Evolutionary conservation across 1,140 invertebrate species (phyloP), one percentile per base, ranked within the genome.

Genomic region (Tetragonula clypearis): DNA sequence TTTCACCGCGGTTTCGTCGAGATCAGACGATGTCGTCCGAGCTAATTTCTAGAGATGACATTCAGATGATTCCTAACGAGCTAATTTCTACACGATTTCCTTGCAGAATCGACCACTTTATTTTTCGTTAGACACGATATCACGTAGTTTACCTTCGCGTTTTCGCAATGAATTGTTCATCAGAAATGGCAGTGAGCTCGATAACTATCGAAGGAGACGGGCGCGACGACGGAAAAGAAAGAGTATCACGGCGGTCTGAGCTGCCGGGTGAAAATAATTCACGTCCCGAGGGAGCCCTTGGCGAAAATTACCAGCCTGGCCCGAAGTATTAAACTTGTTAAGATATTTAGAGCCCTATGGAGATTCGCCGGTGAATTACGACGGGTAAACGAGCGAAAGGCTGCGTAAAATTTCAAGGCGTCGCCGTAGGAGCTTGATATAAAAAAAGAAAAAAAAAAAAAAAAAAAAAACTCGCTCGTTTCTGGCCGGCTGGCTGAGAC

Each of bases 311-410:
- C 76, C 79, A 58, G 60, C 49, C 82, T 69, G 41, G 60, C 60
- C 87, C 87, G 68, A 88, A 88, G 87, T 89, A 89, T 89, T 89
- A 88, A 89, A 89, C 87, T 89, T 89, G 87, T 89, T 89, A 88
- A 89, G 88, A 89, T 89, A 89, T 89, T 89, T 89, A 89, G 84
- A 74, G 79, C 88, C 77, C 88, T 88, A 86, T 85, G 84, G 88
- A 89, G 88, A 89, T 86, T 88, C 88, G 62, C 58, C 58, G 72
- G 84, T 89, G 72, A 86, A 87, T 89, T 82, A 88, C 73, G 79
- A 35, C 35, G 76, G 41, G 75, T 60, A 49, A 75, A 74, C 68
- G 30, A 69, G 73, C 72, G 79, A 75, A 82, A 73, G 56, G 26
- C 77, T 80, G 69, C 72, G 69, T 82, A 79, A 86, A 89, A 88